Percentiles rank a stretch among this genome's conserved stretches.
phyloP scores from a whole-genome alignment of 2,113 vertebrate species.

The Pampusana beccarii region DNA sequence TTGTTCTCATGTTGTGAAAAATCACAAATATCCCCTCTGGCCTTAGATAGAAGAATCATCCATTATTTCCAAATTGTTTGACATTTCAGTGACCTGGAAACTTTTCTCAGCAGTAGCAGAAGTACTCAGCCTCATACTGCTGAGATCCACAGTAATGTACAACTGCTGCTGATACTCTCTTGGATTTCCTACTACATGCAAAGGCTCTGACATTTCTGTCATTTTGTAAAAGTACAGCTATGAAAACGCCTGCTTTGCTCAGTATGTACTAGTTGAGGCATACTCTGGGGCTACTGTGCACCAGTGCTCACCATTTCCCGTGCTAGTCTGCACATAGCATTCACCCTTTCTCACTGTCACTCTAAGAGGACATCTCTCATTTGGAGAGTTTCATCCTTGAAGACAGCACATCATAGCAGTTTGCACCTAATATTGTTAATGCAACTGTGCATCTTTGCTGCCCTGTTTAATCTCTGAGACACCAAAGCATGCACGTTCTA shows the following conservation, averaged over 20 bases:
- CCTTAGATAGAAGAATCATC: not conserved
- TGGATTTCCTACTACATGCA: not conserved
- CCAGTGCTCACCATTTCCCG: not conserved
- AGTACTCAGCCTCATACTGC: not conserved
- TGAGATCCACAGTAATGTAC: not conserved
- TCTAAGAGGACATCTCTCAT: not conserved
- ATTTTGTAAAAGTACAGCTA: not conserved
- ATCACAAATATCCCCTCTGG: not conserved
- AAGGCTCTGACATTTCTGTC: not conserved
- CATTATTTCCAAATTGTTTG: not conserved
- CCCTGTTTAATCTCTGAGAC: not conserved
- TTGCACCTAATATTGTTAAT: not conserved
- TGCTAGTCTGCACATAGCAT: not conserved
- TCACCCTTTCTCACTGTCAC: not conserved
- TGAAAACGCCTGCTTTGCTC: not conserved
- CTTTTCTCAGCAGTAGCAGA: not conserved
- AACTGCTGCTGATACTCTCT: not conserved
- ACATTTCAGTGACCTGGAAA: not conserved
- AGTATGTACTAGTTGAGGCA: not conserved
- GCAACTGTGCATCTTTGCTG: not conserved
- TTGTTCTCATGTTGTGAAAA: not conserved
- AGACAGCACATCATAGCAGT: not conserved
- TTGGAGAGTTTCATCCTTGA: not conserved
- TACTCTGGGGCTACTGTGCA: not conserved
- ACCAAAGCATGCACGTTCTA: not conserved